Conservation (phyloP, 2,797 vertebrate species). For the Eulemur coronatus region DNA sequence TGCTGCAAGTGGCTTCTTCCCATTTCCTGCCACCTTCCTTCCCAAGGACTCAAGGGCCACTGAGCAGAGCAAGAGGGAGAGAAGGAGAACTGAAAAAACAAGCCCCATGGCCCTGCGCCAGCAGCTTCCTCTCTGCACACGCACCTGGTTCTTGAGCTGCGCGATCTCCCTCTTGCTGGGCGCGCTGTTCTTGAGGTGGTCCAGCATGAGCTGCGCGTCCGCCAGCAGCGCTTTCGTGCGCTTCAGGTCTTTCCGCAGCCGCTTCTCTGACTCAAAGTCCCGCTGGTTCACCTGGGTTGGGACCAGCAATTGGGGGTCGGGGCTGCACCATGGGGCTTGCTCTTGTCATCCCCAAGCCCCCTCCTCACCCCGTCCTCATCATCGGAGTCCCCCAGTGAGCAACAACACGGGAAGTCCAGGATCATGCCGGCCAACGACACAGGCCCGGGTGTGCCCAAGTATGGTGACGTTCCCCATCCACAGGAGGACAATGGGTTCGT, state of each 20-base stretch:
- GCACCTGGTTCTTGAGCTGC: slow-evolving; percentile 97
- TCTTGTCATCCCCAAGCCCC: not conserved
- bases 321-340: not conserved
- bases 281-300: slow-evolving; percentile 89
- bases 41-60: not conserved
- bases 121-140: too few species aligned
- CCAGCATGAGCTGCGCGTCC: slow-evolving; percentile 97
- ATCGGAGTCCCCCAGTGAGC: not conserved
- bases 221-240: slow-evolving; percentile 96
- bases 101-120: not conserved
- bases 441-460: not conserved
- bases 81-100: not conserved
- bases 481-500: not conserved
- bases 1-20: not conserved
- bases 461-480: not conserved
- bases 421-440: not conserved
- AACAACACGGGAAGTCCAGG: not conserved
- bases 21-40: slow-evolving; percentile 1
- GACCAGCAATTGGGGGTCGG: not conserved
- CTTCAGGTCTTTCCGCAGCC: slow-evolving; percentile 95
- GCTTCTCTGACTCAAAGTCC: slow-evolving; percentile 94
- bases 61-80: not conserved
- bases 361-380: not conserved
- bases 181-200: slow-evolving; percentile 97
- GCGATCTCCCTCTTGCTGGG: slow-evolving; percentile 98